Evolutionary conservation across 2,113 vertebrate species (phyloP).

Genomic region (Petaurus breviceps): DNA sequence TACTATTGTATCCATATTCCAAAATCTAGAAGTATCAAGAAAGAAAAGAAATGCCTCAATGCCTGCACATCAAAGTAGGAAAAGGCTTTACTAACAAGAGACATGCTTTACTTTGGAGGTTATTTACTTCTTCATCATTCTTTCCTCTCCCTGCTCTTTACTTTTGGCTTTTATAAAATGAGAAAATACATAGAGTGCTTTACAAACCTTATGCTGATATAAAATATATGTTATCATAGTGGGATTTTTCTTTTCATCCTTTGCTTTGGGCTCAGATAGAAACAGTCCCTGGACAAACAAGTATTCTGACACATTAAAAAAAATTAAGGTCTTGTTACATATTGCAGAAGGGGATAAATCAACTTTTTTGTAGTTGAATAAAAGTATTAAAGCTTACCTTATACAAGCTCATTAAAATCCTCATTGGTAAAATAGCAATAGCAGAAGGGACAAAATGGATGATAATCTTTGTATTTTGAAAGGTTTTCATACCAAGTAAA

Average conservation of each 20-base stretch:
- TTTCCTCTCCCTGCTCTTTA: neutral
- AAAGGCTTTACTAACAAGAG: neutral
- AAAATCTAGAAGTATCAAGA: neutral
- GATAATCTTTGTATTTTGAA: neutral
- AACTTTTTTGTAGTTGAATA: neutral
- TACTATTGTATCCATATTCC: neutral
- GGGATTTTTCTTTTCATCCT: neutral
- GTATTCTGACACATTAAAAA: neutral
- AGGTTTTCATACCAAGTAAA: neutral
- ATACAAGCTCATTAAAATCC: neutral
- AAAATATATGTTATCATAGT: neutral
- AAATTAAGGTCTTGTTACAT: neutral
- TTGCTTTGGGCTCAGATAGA: neutral
- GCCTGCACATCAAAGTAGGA: neutral
- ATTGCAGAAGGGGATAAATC: neutral
- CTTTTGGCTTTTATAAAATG: neutral
- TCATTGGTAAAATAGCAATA: neutral
- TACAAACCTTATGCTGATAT: neutral
- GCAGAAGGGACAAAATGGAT: neutral
- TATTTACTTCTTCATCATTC: neutral
- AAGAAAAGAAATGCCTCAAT: neutral
- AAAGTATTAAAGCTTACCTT: neutral
- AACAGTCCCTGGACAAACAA: neutral
- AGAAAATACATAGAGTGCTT: neutral
- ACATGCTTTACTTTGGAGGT: neutral